Evolutionary conservation across 2,797 vertebrate genomes (phyloP).

Genomic region (Sebastes iracundus): DNA sequence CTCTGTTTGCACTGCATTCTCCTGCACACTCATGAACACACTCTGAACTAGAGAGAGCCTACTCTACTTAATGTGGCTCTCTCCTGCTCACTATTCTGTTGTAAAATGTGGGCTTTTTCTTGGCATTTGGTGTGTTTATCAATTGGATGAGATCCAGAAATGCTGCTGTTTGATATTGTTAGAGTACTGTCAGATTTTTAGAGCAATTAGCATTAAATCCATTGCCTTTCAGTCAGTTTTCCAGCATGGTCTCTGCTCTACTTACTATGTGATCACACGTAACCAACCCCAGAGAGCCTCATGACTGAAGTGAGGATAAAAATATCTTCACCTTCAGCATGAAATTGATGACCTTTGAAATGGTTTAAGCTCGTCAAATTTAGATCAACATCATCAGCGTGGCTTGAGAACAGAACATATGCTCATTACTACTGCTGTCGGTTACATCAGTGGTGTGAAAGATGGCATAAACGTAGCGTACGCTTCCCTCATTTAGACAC

Average conservation of each 20-base stretch:
- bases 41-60: neutral
- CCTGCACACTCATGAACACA: constrained; percentile 12
- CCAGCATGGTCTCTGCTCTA: neutral
- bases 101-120: neutral
- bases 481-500: neutral
- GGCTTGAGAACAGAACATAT: neutral
- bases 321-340: neutral
- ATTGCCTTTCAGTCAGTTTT: neutral
- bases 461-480: neutral
- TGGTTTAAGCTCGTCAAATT: neutral
- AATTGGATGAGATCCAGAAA: neutral
- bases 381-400: neutral
- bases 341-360: neutral
- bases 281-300: neutral
- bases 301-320: neutral
- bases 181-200: neutral
- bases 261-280: neutral
- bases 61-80: neutral
- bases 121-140: neutral
- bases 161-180: neutral
- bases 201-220: neutral
- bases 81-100: neutral
- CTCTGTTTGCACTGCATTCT: constrained; percentile 10
- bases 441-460: neutral
- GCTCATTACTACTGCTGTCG: neutral